A percentile compares a stretch with the other conserved stretches of the same genome.
Evolutionary conservation across 2,888 invertebrate species (phyloP).

Genomic region (Nephrotoma flavescens): DNA sequence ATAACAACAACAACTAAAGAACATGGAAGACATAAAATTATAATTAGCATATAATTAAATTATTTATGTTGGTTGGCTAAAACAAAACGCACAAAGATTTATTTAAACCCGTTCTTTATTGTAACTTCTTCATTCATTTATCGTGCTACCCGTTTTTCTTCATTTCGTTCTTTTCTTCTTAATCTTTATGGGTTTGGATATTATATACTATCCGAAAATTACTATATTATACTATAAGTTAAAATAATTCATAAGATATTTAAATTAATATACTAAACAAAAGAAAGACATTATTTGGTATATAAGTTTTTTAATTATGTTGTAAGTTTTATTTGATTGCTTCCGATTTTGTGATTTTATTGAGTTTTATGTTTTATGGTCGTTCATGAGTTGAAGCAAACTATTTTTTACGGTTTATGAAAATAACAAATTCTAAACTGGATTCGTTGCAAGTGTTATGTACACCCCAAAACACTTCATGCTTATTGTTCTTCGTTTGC

Average conservation of each 20-base stretch:
- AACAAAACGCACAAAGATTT: background rate
- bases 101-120: background rate
- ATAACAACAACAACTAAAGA: background rate
- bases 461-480: background rate
- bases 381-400: background rate
- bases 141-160: background rate
- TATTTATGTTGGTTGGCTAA: background rate
- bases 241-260: background rate
- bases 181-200: background rate
- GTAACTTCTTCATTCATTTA: background rate
- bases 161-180: background rate
- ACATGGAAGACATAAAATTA: background rate
- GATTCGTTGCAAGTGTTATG: background rate
- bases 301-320: background rate
- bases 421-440: background rate
- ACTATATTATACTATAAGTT: background rate
- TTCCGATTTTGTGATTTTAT: background rate
- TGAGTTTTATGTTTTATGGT: background rate
- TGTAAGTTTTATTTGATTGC: background rate
- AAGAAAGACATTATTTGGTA: background rate
- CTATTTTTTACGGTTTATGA: background rate
- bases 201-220: background rate
- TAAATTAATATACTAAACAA: background rate
- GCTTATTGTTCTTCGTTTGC: background rate
- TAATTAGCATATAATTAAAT: slow-evolving; percentile 2